Evolutionary conservation across 37 sponge, comb jelly and placozoan genomes (phyloP), one percentile per base, ranked within the genome.

Genomic region (Geodia barretti): DNA sequence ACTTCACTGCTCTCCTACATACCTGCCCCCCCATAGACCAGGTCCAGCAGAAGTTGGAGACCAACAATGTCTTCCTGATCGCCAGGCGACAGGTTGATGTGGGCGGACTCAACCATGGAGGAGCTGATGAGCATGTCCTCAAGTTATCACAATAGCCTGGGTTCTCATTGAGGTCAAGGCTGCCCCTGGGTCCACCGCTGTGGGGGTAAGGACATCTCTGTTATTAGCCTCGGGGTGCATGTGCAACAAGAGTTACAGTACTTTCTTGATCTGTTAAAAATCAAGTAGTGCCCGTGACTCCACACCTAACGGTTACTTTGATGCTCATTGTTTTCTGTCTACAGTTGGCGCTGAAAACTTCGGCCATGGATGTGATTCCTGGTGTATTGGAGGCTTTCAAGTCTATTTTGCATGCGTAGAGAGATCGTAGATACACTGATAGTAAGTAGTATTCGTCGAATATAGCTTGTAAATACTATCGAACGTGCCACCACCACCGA

Each of bases 141-240:
- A 96, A 85, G 84, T 98, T 69, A 76, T 92, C 43, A 98, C 96
- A 70, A 84, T 84, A 32, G 83, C 96, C 25, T 90, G 91, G 95
- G 92, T 96, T 5, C 87, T 98, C 31, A 85, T 69, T n/a, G 99
- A 98, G 72, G 78, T 98, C 58, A 97, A 97, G 86, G 26, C 89
- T 0, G 25, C 64, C 24, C 62, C 84, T 41, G 85, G 75, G 14
- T 7, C 24, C 36, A 40, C 85, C 39, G 11, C 35, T 77, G 75
- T 94, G 21, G 31, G 68, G 69, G 87, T 86, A 32, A 63, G 62
- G n/a, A n/a, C n/a, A n/a, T n/a, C n/a, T n/a, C n/a, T n/a, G n/a
- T n/a, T n/a, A n/a, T n/a, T n/a, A n/a, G n/a, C n/a, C n/a, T n/a
- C n/a, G n/a, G n/a, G n/a, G n/a, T n/a, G n/a, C n/a, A n/a, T n/a